phyloP scores from a whole-genome alignment of 1,140 invertebrate species.

The Coptotermes formosanus region DNA sequence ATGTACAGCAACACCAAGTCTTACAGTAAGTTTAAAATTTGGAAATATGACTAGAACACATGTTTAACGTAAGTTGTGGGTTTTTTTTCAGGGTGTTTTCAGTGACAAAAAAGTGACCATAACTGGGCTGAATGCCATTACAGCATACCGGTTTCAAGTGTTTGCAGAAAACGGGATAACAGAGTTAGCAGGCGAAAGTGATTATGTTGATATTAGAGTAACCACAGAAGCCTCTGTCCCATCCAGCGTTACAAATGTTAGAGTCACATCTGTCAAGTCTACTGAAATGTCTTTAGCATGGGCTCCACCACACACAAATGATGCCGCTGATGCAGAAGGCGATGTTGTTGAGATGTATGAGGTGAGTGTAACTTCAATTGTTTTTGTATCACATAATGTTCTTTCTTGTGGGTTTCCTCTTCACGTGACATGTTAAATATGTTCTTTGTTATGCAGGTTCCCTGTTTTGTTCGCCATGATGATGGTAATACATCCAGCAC shows the following conservation, averaged over 20 bases:
- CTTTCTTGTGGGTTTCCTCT: constrained; percentile 29
- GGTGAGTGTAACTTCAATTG: constrained; percentile 45
- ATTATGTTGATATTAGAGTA: constrained; percentile 83
- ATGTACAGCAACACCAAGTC: no score
- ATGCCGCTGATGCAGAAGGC: constrained; percentile 59
- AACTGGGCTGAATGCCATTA: constrained; percentile 85
- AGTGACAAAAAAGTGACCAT: constrained; percentile 91
- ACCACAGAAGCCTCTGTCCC: constrained; percentile 85
- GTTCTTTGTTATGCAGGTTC: constrained; percentile 50
- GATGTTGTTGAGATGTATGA: constrained; percentile 73
- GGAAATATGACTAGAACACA: no score
- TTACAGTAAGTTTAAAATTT: no score
- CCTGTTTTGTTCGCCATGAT: constrained; percentile 75
- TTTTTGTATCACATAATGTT: constrained; percentile 21
- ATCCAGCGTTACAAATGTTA: constrained; percentile 78
- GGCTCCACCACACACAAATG: constrained; percentile 75
- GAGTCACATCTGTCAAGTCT: constrained; percentile 76
- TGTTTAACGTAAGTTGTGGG: no score
- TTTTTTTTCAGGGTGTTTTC: constrained; percentile 66
- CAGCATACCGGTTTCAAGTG: constrained; percentile 87
- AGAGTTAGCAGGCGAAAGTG: constrained; percentile 55
- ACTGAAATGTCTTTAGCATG: constrained; percentile 83
- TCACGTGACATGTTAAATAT: background rate
- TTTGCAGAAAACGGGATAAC: constrained; percentile 84
- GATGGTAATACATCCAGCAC: constrained; percentile 77